Percentiles rank a stretch among this genome's conserved stretches.
Conservation (phyloP, 2,888 invertebrate species). For the Phengaris alcon region DNA sequence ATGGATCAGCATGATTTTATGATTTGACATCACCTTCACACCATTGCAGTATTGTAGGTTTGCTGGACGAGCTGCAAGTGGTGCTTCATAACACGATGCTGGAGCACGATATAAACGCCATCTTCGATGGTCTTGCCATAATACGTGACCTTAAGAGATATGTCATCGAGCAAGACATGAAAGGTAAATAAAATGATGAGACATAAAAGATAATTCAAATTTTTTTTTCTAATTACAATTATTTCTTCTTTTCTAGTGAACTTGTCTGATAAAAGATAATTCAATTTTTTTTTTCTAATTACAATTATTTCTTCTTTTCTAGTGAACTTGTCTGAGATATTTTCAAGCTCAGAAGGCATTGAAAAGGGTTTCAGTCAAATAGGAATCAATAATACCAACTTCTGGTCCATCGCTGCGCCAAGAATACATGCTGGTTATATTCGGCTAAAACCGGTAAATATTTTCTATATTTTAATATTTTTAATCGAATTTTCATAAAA, state of each 20-base stretch:
- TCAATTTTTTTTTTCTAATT: no score
- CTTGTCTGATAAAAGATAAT: slow-evolving; percentile 41
- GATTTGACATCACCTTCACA: slow-evolving; percentile 22
- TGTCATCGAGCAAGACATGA: slow-evolving; percentile 64
- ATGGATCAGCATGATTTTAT: neutral
- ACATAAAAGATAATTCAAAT: no score
- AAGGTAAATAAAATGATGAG: slow-evolving; percentile 48
- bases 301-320: slow-evolving; percentile 33
- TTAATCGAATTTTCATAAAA: neutral
- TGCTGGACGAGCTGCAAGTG: slow-evolving; percentile 66
- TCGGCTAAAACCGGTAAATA: slow-evolving; percentile 57
- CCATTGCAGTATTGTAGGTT: slow-evolving; percentile 63
- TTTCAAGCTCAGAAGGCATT: slow-evolving; percentile 51
- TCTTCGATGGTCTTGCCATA: slow-evolving; percentile 60
- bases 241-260: slow-evolving; percentile 48
- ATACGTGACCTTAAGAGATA: slow-evolving; percentile 70
- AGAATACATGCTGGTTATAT: slow-evolving; percentile 57
- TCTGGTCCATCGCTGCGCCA: slow-evolving; percentile 70
- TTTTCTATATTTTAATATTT: neutral
- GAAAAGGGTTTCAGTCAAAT: slow-evolving; percentile 49
- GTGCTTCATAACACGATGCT: slow-evolving; percentile 56
- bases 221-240: no score
- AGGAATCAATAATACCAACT: slow-evolving; percentile 70
- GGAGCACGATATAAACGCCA: slow-evolving; percentile 59
- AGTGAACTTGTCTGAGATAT: slow-evolving; percentile 57